Evolutionary conservation across 2,888 invertebrate species (phyloP), one percentile per base, ranked within the genome.

Genomic region (Drosophila rellima): DNA sequence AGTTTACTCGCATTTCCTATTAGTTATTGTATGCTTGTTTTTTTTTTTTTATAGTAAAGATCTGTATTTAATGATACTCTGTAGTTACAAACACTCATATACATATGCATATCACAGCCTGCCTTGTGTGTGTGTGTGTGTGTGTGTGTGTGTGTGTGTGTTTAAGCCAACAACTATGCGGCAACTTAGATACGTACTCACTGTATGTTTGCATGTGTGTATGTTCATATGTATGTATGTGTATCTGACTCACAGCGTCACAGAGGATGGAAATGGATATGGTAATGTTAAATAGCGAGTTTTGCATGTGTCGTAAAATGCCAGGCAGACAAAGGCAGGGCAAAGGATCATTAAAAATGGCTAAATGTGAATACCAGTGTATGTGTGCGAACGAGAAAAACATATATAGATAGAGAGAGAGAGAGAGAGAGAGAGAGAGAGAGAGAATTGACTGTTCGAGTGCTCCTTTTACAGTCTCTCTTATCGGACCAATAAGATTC

Each of bases 31-130:
- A 29, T 33, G 48, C 2, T 17, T 59, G 45, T 69, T 39, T 60
- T 29, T 60, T 69, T 66, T 73, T 83, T 70, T 71, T 73, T 85
- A 78, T 82, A 83, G 80, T 82, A 83, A 74, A 88, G 83, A 83
- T 85, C 86, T 88, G 83, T 83, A 88, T 82, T 88, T 88, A 85
- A 85, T 83, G 83, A 88, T 88, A 82, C 85, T 72, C 72, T 60
- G 29, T 31, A 42, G 31, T 17, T 29, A 48, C 47, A 48, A 18
- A 48, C 37, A n/a, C n/a, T n/a, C n/a, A 40, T 26, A 26, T 29
- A 56, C 54, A 52, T 13, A 40, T 40, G 26, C 29, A 42, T 37
- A 50, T 31, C 15, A 17, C 29, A 29, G n/a, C 3, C 8, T 23
- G 20, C 1, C 13, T 44, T 29, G 29, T 5, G 7, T 29, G 13